These are phyloP conservation scores for Tortricodes alternella DNA, from an alignment of 2,888 invertebrate genomes.

Conservation along the genomic window DNA sequence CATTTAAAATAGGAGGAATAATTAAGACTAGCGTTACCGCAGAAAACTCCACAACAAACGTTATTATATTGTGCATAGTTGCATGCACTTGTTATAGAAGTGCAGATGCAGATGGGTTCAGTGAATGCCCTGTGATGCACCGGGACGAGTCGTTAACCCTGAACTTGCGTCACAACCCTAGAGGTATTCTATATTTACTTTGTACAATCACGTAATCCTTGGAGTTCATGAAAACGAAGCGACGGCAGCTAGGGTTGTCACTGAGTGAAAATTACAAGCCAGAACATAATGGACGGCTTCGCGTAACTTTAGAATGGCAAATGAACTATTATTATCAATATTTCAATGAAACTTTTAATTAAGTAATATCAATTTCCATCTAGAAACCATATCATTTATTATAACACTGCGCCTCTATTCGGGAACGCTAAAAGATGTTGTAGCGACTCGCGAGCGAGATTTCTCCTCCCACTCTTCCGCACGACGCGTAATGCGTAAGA, in stretches of 20 bases:
- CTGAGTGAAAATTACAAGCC: neutral
- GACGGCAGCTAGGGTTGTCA: slow-evolving; percentile 16
- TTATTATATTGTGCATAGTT: slow-evolving; percentile 42
- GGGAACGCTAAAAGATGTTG: too few species aligned
- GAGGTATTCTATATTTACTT: slow-evolving; percentile 26
- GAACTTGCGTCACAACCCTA: slow-evolving; percentile 45
- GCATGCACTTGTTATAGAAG: slow-evolving; percentile 50
- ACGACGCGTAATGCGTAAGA: too few species aligned
- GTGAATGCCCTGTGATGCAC: slow-evolving; percentile 48
- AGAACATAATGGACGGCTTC: neutral
- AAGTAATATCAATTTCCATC: too few species aligned
- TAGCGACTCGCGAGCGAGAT: too few species aligned
- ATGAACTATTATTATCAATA: too few species aligned
- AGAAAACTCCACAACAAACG: slow-evolving; percentile 24
- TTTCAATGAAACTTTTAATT: too few species aligned
- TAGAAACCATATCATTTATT: too few species aligned
- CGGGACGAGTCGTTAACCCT: slow-evolving; percentile 60
- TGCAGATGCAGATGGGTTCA: slow-evolving; percentile 34
- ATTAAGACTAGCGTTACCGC: slow-evolving; percentile 31
- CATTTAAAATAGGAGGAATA: slow-evolving; percentile 27
- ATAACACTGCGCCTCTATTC: too few species aligned
- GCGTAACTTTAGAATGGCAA: neutral
- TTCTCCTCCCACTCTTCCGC: too few species aligned
- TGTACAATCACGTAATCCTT: slow-evolving; percentile 22
- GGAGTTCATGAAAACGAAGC: slow-evolving; percentile 8